A percentile compares a stretch with the other conserved stretches of the same genome.
phyloP scores from a whole-genome alignment of 2,113 vertebrate species.

The Heterotis niloticus region DNA sequence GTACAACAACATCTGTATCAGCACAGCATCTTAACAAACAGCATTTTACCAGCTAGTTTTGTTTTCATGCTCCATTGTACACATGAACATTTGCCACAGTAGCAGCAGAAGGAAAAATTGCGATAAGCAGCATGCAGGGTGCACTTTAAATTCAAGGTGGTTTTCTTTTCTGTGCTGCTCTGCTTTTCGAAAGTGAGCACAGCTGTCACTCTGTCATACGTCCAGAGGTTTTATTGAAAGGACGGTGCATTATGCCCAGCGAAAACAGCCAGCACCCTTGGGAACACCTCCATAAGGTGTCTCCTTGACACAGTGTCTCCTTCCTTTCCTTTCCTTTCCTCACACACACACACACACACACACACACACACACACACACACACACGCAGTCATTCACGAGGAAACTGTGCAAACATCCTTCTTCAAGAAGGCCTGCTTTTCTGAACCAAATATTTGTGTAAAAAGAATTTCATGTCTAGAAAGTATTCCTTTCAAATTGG shows the following conservation, averaged over 20 bases:
- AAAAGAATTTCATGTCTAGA: not conserved
- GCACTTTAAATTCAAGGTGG: not conserved
- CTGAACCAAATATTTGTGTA: too few species aligned
- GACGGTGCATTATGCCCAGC: too few species aligned
- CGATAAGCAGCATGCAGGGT: not conserved
- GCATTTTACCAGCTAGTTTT: not conserved
- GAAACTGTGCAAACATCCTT: not conserved
- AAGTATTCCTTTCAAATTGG: not conserved
- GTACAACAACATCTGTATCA: conserved; percentile 4
- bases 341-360: not conserved
- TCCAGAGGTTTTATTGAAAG: not conserved
- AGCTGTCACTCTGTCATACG: not conserved
- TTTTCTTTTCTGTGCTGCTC: not conserved
- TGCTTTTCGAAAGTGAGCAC: not conserved
- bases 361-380: not conserved
- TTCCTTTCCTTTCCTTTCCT: not conserved
- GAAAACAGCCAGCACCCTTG: too few species aligned
- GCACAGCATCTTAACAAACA: not conserved
- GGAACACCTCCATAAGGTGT: too few species aligned
- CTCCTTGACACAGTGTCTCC: too few species aligned
- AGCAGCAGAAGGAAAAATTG: not conserved
- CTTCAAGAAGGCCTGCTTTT: too few species aligned
- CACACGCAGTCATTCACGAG: not conserved
- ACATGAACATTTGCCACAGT: too few species aligned
- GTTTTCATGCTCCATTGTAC: too few species aligned